These are phyloP conservation scores for Desmodus rotundus DNA, from an alignment of 2,113 vertebrate species.

Conservation along the genomic window DNA sequence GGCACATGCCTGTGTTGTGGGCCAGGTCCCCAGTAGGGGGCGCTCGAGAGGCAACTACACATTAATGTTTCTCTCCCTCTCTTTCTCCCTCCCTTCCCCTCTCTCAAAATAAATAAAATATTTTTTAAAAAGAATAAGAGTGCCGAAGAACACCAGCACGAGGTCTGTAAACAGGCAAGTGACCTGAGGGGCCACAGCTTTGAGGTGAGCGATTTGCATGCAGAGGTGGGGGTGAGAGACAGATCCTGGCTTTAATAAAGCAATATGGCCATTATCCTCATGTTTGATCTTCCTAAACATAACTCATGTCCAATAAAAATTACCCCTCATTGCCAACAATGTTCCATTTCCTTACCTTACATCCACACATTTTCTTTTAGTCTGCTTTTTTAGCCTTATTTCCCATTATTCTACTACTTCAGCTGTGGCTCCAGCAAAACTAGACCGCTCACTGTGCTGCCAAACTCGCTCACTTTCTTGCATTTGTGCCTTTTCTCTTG, in stretches of 20 bases:
- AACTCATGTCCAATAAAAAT: background rate
- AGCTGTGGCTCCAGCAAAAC: background rate
- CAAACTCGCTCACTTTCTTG: background rate
- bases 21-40: too few species aligned
- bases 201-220: background rate
- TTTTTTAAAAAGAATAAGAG: too few species aligned
- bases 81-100: too few species aligned
- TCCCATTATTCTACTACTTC: background rate
- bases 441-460: background rate
- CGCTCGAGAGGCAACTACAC: too few species aligned
- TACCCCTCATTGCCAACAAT: background rate
- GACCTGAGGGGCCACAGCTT: background rate
- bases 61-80: too few species aligned
- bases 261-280: background rate
- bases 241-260: background rate
- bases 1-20: too few species aligned
- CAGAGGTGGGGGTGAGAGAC: fast-evolving
- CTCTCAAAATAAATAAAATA: too few species aligned
- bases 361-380: background rate
- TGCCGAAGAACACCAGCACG: background rate
- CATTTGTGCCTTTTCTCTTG: background rate
- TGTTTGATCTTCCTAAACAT: background rate
- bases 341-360: background rate
- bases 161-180: fast-evolving
- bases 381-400: background rate